phyloP scores from a whole-genome alignment of 2,113 vertebrate genomes.

The Carollia perspicillata region DNA sequence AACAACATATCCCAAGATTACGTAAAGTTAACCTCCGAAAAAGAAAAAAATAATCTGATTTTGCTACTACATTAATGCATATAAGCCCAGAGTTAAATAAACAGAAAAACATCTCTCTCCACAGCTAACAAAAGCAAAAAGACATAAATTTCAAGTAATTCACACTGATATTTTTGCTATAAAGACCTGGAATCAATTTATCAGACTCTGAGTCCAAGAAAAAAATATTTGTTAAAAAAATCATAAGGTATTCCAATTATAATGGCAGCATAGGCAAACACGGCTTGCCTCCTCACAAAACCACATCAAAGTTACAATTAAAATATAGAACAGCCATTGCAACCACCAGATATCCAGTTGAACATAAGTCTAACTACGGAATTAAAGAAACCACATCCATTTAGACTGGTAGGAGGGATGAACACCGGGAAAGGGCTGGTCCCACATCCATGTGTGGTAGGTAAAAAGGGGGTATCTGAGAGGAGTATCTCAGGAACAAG shows the following conservation, averaged over 20 bases:
- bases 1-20: neutral
- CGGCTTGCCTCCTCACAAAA: no score
- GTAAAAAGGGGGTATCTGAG: no score
- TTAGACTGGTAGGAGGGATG: no score
- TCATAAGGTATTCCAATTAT: neutral
- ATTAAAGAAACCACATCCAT: no score
- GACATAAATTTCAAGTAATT: neutral
- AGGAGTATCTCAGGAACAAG: no score
- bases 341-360: no score
- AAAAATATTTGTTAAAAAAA: conserved; percentile 18
- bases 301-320: no score
- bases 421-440: no score
- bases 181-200: neutral
- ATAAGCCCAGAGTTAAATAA: conserved; percentile 10
- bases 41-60: conserved; percentile 4
- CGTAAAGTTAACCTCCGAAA: neutral
- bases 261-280: no score
- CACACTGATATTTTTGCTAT: neutral
- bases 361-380: no score
- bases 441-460: no score
- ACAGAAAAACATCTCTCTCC: neutral
- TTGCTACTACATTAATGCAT: neutral
- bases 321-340: no score
- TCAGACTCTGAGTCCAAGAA: neutral
- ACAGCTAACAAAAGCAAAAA: neutral